Evolutionary conservation across 2,797 vertebrate genomes (phyloP).

Genomic region (Pteronotus mesoamericanus): DNA sequence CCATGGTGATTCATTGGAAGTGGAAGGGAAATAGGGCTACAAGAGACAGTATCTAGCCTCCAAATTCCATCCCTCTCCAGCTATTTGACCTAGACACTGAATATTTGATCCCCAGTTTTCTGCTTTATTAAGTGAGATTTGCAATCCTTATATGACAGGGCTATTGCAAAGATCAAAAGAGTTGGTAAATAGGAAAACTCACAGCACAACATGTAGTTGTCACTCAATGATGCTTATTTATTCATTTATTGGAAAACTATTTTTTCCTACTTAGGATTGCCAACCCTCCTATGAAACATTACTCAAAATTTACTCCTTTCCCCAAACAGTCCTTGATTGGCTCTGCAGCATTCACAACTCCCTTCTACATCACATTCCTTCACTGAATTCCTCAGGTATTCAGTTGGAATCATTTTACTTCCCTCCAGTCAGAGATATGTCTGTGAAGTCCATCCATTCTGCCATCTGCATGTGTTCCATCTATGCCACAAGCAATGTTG

Average conservation of each 20-base stretch:
- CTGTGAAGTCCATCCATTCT: not conserved
- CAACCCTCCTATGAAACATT: not conserved
- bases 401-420: not conserved
- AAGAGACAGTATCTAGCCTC: not conserved
- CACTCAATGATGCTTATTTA: not conserved
- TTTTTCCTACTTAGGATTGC: not conserved
- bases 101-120: not conserved
- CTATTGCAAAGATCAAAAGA: not conserved
- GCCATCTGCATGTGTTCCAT: not conserved
- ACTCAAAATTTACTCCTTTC: not conserved
- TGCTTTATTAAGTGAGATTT: not conserved
- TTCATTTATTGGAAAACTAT: not conserved
- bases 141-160: not conserved
- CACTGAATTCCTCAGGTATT: not conserved
- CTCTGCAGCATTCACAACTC: not conserved
- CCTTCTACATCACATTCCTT: not conserved
- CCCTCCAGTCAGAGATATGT: not conserved
- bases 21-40: not conserved
- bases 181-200: not conserved
- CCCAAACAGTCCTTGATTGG: not conserved
- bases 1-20: not conserved
- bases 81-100: not conserved
- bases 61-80: not conserved
- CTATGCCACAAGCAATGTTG: not conserved
- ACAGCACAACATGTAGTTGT: not conserved